A percentile compares a stretch with the other conserved stretches of the same genome.
Conservation (phyloP, 1,140 invertebrate genomes). For the Cherax quadricarinatus region DNA sequence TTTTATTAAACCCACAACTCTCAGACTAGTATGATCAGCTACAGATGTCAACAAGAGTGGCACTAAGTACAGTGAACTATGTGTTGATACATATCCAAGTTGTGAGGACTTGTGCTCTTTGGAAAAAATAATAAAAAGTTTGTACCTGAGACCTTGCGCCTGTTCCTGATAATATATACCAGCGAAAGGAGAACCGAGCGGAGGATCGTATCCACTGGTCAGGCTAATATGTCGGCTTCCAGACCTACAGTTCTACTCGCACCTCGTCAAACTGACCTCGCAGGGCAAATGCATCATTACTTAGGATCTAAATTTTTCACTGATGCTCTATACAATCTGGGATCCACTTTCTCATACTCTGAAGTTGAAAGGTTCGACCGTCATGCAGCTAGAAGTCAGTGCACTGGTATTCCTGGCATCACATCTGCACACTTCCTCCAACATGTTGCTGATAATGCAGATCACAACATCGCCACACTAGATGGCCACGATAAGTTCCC, state of each 20-base stretch:
- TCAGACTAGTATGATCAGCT: background rate
- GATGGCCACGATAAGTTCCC: too few relatives aligned
- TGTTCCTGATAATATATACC: background rate
- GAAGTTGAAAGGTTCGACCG: too few relatives aligned
- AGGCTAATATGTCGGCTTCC: conserved; percentile 20
- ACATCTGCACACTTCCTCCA: too few relatives aligned
- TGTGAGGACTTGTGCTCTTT: conserved; percentile 8
- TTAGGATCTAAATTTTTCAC: conserved; percentile 23
- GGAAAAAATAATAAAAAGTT: background rate
- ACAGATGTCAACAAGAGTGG: too few relatives aligned
- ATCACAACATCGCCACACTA: too few relatives aligned
- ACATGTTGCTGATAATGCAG: too few relatives aligned
- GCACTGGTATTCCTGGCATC: too few relatives aligned
- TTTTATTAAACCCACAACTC: background rate
- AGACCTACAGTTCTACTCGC: background rate
- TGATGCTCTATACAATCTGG: background rate
- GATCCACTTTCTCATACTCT: too few relatives aligned
- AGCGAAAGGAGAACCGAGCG: background rate
- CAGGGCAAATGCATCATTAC: background rate
- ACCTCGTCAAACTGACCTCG: conserved; percentile 17
- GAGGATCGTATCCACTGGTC: conserved; percentile 1
- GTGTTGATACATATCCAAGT: background rate
- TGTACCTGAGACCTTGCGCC: conserved; percentile 20
- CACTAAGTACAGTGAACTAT: too few relatives aligned
- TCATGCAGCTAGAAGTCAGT: too few relatives aligned